Evolutionary conservation across 2,888 invertebrate genomes (phyloP).

Genomic region (Mycalesis mineus): DNA sequence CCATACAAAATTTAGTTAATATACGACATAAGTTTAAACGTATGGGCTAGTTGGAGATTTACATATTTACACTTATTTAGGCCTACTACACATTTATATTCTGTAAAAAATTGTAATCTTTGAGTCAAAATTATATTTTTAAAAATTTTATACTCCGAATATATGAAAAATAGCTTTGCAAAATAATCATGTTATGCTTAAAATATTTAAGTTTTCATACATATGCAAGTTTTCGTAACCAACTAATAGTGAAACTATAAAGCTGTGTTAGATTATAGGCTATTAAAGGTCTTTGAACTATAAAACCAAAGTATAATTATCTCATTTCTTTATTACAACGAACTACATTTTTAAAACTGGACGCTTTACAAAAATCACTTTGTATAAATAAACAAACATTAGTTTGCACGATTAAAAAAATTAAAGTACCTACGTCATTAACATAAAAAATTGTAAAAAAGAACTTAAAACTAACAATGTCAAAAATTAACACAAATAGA

Average conservation of each 20-base stretch:
- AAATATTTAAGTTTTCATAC: slow-evolving; percentile 5
- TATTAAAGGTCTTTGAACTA: slow-evolving; percentile 13
- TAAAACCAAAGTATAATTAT: slow-evolving; percentile 22
- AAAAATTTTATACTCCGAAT: slow-evolving; percentile 20
- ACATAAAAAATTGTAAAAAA: slow-evolving; percentile 34
- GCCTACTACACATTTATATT: slow-evolving; percentile 32
- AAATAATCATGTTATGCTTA: slow-evolving; percentile 21
- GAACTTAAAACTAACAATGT: slow-evolving; percentile 28
- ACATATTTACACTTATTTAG: slow-evolving; percentile 64
- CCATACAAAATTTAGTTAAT: slow-evolving; percentile 59
- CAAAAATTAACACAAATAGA: slow-evolving; percentile 16
- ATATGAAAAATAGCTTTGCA: slow-evolving; percentile 25
- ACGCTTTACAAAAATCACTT: slow-evolving; percentile 36
- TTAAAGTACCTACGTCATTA: slow-evolving; percentile 25
- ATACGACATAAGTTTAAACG: slow-evolving; percentile 30
- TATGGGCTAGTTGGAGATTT: slow-evolving; percentile 40
- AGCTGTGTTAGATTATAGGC: neutral
- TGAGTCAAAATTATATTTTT: slow-evolving; percentile 25
- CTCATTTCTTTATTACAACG: slow-evolving; percentile 25
- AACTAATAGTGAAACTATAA: neutral
- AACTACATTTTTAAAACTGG: slow-evolving; percentile 31
- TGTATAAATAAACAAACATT: slow-evolving; percentile 31
- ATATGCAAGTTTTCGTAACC: slow-evolving; percentile 1
- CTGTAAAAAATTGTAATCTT: slow-evolving; percentile 9
- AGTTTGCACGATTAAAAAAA: slow-evolving; percentile 24